A percentile compares a stretch with the other conserved stretches of the same genome.
Conservation (phyloP, 2,797 vertebrate genomes). For the Aldrovandia affinis region DNA sequence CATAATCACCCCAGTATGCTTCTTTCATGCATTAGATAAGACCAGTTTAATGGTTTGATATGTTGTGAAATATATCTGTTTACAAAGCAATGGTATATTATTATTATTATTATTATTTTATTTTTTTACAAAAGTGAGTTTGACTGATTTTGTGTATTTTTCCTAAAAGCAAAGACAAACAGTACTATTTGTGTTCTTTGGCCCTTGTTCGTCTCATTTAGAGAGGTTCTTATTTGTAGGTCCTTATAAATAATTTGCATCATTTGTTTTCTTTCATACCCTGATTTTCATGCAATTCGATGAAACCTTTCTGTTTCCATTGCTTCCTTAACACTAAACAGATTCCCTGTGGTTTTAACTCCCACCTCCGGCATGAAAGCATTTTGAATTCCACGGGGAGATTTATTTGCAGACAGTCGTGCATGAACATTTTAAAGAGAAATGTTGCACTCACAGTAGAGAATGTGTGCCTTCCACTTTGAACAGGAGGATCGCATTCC, state of each 20-base stretch:
- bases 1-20: neutral
- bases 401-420: neutral
- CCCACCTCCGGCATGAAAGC: neutral
- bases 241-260: too few species aligned
- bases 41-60: neutral
- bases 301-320: neutral
- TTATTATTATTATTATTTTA: too few species aligned
- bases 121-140: neutral
- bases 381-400: neutral
- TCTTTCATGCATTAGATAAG: neutral
- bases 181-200: neutral
- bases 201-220: neutral
- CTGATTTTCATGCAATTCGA: neutral
- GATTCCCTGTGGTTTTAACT: neutral
- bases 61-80: neutral
- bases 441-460: neutral
- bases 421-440: neutral
- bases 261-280: neutral
- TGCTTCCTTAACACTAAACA: conserved; percentile 1
- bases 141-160: neutral
- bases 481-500: neutral
- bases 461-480: neutral
- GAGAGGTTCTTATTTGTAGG: neutral
- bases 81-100: neutral
- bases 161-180: neutral